Conservation (phyloP, 2,113 vertebrate species). For the Apeltes quadracus region DNA sequence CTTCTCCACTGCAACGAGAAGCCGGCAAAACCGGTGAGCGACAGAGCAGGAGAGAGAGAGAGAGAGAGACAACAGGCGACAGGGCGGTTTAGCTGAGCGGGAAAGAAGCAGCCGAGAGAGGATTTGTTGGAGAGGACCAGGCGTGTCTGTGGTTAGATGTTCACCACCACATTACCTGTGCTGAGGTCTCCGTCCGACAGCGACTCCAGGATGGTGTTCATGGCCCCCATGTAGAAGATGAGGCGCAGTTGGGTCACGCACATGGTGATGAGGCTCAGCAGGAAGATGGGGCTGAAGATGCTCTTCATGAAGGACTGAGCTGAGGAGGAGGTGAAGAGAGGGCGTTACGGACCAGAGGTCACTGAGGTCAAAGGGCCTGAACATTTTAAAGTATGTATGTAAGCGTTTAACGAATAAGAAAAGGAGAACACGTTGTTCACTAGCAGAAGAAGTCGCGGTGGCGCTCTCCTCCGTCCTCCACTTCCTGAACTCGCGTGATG, state of each 20-base stretch:
- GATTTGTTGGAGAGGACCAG: not conserved
- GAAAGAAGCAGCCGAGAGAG: constrained; percentile 16
- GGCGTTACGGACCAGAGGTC: not conserved
- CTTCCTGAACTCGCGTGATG: not conserved
- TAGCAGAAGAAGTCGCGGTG: no score
- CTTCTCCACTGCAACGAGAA: constrained; percentile 76
- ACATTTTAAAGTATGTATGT: no score
- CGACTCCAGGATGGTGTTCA: constrained; percentile 94
- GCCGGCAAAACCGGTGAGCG: constrained; percentile 56
- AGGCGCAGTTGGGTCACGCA: constrained; percentile 95
- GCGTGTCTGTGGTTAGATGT: not conserved
- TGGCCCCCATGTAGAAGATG: constrained; percentile 99
- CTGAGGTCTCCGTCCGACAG: constrained; percentile 83
- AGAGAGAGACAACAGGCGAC: constrained; percentile 31
- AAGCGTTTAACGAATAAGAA: no score
- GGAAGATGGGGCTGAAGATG: constrained; percentile 93
- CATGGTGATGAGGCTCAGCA: constrained; percentile 98
- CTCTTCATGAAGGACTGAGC: constrained; percentile 92
- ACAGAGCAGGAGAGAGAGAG: constrained; percentile 31
- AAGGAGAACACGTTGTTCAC: no score
- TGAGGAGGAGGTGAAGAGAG: constrained; percentile 43
- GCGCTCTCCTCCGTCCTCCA: no score
- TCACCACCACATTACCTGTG: constrained; percentile 77
- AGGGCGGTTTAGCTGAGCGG: constrained; percentile 27
- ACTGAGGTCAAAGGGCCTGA: no score